Evolutionary conservation across 2,113 vertebrate species (phyloP).

Genomic region (Pterocles gutturalis): DNA sequence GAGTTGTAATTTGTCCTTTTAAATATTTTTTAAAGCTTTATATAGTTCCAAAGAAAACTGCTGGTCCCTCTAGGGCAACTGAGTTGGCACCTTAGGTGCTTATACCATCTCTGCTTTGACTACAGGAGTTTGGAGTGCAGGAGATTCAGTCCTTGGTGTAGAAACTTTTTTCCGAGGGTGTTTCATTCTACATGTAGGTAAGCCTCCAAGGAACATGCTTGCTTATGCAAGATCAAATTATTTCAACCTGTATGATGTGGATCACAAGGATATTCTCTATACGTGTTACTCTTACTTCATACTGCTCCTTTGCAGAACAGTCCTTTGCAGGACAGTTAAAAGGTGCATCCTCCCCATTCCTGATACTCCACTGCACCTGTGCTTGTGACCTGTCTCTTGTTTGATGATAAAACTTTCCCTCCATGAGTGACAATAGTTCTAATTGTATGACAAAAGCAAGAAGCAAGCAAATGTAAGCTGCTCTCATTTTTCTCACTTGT

Average conservation of each 20-base stretch:
- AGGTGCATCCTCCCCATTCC: not conserved
- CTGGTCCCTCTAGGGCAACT: not conserved
- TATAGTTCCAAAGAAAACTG: not conserved
- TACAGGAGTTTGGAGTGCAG: not conserved
- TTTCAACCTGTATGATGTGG: not conserved
- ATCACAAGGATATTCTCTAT: not conserved
- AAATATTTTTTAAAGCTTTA: not conserved
- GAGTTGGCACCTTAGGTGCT: not conserved
- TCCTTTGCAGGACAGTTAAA: not conserved
- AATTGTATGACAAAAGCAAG: not conserved
- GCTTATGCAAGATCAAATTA: not conserved
- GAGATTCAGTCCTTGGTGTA: not conserved
- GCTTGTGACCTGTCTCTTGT: not conserved
- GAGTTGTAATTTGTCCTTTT: not conserved
- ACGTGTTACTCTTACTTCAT: not conserved
- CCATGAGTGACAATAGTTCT: not conserved
- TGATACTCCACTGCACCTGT: not conserved
- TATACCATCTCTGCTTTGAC: not conserved
- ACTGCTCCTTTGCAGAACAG: not conserved
- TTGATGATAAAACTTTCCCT: not conserved
- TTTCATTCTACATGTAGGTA: not conserved
- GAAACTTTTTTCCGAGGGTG: not conserved
- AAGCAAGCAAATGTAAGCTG: not conserved
- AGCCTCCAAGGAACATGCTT: not conserved
- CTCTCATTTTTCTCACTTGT: not conserved